Percentiles rank a stretch among this genome's conserved stretches.
These are phyloP conservation scores for Palloptera scutellata DNA, from an alignment of 2,888 invertebrate species.

Conservation along the genomic window DNA sequence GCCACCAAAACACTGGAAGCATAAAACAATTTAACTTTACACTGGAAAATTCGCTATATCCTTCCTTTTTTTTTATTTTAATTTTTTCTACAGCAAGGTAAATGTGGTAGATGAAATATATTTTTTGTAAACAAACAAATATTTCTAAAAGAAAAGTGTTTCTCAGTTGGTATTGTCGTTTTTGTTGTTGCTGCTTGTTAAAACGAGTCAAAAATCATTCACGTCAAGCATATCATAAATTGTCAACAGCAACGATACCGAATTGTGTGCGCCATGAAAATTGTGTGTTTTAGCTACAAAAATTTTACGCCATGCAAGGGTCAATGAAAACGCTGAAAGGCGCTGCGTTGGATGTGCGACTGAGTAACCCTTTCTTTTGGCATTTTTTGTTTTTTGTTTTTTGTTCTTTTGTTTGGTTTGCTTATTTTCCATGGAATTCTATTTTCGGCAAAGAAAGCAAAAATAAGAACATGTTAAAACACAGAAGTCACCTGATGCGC, in stretches of 20 bases:
- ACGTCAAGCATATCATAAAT: conserved; percentile 34
- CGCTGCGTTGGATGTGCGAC: too few relatives aligned
- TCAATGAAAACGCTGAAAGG: background rate
- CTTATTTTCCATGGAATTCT: too few relatives aligned
- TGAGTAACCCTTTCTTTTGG: conserved; percentile 1
- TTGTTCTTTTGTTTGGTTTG: background rate
- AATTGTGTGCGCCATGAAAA: conserved; percentile 28
- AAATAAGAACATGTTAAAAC: background rate
- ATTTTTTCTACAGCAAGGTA: conserved; percentile 14
- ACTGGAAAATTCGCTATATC: background rate
- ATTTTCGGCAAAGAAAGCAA: too few relatives aligned
- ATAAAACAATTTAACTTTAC: conserved; percentile 19
- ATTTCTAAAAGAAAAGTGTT: background rate
- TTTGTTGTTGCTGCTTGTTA: background rate
- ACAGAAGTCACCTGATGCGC: conserved; percentile 38
- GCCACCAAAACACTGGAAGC: conserved; percentile 1
- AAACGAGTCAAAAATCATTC: conserved; percentile 31
- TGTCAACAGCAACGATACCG: conserved; percentile 24
- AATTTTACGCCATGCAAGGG: conserved; percentile 33
- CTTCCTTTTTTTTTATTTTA: conserved; percentile 6
- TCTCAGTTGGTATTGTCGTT: conserved; percentile 24
- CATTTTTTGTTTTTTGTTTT: background rate
- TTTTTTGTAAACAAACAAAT: conserved; percentile 13
- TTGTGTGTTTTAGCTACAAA: conserved; percentile 37
- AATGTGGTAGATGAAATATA: conserved; percentile 1